Conservation (phyloP, 2,797 vertebrate genomes). For the Loriculus beryllinus region DNA sequence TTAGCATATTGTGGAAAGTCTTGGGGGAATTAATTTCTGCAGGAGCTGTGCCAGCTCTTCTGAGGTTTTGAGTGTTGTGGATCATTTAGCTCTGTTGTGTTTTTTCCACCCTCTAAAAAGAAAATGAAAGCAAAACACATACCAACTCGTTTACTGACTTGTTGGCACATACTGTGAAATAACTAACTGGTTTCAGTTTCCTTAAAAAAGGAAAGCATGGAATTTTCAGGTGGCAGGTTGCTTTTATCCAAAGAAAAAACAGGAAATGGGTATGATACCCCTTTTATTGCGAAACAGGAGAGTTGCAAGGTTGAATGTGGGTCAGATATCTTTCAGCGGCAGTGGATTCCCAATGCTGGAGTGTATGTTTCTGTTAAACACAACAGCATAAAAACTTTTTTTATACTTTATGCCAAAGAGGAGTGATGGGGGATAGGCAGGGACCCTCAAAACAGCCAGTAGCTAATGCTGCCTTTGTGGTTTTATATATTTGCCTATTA, state of each 20-base stretch:
- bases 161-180: background rate
- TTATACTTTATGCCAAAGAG: background rate
- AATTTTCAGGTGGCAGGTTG: background rate
- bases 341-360: background rate
- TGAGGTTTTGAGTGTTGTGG: background rate
- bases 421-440: background rate
- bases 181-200: background rate
- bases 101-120: background rate
- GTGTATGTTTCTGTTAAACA: background rate
- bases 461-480: conserved; percentile 65
- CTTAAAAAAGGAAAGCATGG: background rate
- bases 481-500: conserved; percentile 70
- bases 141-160: background rate
- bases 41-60: background rate
- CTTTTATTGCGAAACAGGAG: background rate
- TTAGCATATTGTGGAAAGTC: background rate
- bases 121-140: conserved; percentile 1
- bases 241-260: background rate
- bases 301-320: background rate
- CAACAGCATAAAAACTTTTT: background rate
- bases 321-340: background rate
- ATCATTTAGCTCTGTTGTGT: background rate
- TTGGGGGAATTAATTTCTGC: background rate
- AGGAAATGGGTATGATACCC: background rate
- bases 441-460: conserved; percentile 48